Conservation (phyloP, 1,140 invertebrate species). For the Cydia fagiglandana region DNA sequence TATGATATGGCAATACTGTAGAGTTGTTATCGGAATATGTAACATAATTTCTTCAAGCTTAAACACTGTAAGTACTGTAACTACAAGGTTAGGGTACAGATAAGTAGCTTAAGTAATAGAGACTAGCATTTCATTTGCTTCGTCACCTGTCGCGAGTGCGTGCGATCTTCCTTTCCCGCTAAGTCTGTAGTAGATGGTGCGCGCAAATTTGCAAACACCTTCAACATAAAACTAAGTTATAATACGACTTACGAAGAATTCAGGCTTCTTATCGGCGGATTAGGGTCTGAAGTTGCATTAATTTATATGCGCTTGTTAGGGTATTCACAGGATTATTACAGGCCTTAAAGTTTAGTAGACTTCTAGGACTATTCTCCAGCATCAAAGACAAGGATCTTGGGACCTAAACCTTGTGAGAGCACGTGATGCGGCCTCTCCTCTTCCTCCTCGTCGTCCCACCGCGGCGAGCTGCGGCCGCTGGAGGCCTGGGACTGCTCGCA, state of each 20-base stretch:
- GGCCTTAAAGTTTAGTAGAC: too few relatives aligned
- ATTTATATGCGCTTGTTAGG: neutral
- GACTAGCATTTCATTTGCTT: slow-evolving; percentile 4
- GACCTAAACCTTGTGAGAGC: slow-evolving; percentile 69
- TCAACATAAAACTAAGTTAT: neutral
- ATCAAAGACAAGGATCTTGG: slow-evolving; percentile 35
- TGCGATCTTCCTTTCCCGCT: neutral
- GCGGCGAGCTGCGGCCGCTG: slow-evolving; percentile 80
- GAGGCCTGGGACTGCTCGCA: slow-evolving; percentile 61
- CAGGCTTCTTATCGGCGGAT: neutral
- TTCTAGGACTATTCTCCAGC: neutral
- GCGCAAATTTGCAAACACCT: slow-evolving; percentile 2
- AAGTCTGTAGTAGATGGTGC: slow-evolving; percentile 8
- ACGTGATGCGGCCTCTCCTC: slow-evolving; percentile 64
- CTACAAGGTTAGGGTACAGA: neutral
- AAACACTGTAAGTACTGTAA: slow-evolving; percentile 5
- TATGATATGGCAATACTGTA: neutral
- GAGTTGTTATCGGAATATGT: neutral
- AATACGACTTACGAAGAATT: neutral
- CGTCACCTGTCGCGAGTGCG: neutral
- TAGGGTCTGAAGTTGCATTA: neutral
- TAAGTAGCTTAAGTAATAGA: neutral
- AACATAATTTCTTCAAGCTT: neutral
- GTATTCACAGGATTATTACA: neutral
- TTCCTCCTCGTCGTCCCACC: slow-evolving; percentile 76